Percentiles rank a stretch among this genome's conserved stretches.
Evolutionary conservation across 2,797 vertebrate species (phyloP).

Genomic region (Dryobates pubescens): DNA sequence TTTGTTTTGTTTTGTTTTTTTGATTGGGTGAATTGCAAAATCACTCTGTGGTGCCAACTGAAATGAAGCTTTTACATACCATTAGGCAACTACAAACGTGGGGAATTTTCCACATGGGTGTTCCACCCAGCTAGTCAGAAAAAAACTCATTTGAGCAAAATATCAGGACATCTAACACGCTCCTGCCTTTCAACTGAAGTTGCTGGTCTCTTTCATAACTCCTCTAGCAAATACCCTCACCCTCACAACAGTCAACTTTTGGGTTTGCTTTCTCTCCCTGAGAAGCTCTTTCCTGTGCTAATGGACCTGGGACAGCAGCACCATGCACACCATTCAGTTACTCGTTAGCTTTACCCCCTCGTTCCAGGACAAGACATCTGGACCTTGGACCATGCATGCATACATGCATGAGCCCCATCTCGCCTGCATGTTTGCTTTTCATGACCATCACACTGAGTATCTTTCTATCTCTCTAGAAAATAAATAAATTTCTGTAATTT

Average conservation of each 20-base stretch:
- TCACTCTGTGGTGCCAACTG: not conserved
- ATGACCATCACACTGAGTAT: not conserved
- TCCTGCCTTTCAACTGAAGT: not conserved
- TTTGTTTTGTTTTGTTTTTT: not conserved
- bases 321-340: fast-evolving
- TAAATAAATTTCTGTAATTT: not conserved
- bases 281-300: not conserved
- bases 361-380: not conserved
- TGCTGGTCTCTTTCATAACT: not conserved
- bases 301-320: not conserved
- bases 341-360: not conserved
- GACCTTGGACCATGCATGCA: not conserved
- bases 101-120: conserved; percentile 64
- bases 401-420: not conserved
- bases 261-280: not conserved
- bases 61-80: conserved; percentile 62
- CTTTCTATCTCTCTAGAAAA: not conserved
- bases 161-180: not conserved
- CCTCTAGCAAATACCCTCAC: not conserved
- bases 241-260: not conserved
- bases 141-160: not conserved
- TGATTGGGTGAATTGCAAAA: conserved; percentile 52
- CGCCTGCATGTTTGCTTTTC: not conserved
- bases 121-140: conserved; percentile 41
- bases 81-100: conserved; percentile 65